A percentile compares a stretch with the other conserved stretches of the same genome.
Evolutionary conservation across 2,888 invertebrate species (phyloP).

Genomic region (Argyra leucocephala): DNA sequence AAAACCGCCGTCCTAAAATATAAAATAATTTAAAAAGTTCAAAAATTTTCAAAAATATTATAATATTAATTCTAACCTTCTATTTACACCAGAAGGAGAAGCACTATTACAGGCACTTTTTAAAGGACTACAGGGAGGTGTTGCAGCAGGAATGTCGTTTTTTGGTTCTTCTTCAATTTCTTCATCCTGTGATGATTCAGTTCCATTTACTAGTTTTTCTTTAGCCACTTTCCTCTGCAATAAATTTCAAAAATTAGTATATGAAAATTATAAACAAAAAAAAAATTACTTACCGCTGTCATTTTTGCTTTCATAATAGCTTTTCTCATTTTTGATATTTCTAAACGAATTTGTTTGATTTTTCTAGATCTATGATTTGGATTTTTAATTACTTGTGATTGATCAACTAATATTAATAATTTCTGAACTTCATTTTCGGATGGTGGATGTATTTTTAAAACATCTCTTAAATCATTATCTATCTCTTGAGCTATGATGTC

Average conservation of each 20-base stretch:
- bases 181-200: constrained; percentile 25
- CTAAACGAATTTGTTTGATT: constrained; percentile 49
- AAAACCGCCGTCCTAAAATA: constrained; percentile 59
- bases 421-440: constrained; percentile 39
- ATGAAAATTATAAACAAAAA: not conserved
- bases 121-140: constrained; percentile 42
- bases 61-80: constrained; percentile 31
- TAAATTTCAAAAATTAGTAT: not conserved
- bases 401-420: constrained; percentile 53
- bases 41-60: not conserved
- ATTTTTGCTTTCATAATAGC: constrained; percentile 35
- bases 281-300: constrained; percentile 30
- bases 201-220: constrained; percentile 24
- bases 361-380: constrained; percentile 50
- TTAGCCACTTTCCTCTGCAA: not conserved
- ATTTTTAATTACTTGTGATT: constrained; percentile 53
- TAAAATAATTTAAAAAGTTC: not conserved
- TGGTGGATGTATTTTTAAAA: constrained; percentile 33
- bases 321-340: constrained; percentile 50
- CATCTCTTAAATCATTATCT: constrained; percentile 47
- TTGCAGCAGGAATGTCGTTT: constrained; percentile 32
- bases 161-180: constrained; percentile 30
- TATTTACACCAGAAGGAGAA: constrained; percentile 42
- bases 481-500: constrained; percentile 49
- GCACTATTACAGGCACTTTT: constrained; percentile 39